phyloP scores from a whole-genome alignment of 2,113 vertebrate genomes.

The Rhadina sibilatrix region DNA sequence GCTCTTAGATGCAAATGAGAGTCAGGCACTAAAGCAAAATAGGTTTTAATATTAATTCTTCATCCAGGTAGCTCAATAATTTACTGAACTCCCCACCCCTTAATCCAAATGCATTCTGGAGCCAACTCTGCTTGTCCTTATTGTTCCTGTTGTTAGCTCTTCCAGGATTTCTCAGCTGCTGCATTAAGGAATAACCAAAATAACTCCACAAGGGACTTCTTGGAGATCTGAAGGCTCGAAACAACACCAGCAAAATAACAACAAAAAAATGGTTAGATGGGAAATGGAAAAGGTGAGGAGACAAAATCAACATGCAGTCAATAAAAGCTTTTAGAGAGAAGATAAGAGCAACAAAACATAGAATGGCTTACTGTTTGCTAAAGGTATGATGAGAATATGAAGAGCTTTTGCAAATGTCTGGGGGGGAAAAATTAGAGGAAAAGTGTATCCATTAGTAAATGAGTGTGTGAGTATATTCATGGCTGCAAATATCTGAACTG shows the following conservation, averaged over 20 bases:
- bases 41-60: conserved; percentile 17
- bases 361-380: neutral
- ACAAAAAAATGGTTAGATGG: neutral
- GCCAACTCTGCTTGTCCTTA: neutral
- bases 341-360: conserved; percentile 36
- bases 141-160: neutral
- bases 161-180: neutral
- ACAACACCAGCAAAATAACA: neutral
- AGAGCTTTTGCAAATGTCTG: conserved; percentile 40
- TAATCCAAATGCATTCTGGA: neutral
- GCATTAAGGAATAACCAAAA: neutral
- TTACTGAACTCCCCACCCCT: neutral
- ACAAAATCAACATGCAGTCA: conserved; percentile 33
- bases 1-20: conserved; percentile 5
- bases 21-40: neutral
- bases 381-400: conserved; percentile 54
- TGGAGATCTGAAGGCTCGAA: neutral
- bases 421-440: conserved; percentile 35
- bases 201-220: neutral
- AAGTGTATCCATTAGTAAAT: conserved; percentile 49
- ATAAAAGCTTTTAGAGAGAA: conserved; percentile 45
- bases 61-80: neutral
- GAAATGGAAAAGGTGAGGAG: conserved; percentile 49
- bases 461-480: conserved; percentile 11
- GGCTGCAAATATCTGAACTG: conserved; percentile 4